Evolutionary conservation across 2,113 vertebrate species (phyloP).

Genomic region (Halcyon senegalensis): DNA sequence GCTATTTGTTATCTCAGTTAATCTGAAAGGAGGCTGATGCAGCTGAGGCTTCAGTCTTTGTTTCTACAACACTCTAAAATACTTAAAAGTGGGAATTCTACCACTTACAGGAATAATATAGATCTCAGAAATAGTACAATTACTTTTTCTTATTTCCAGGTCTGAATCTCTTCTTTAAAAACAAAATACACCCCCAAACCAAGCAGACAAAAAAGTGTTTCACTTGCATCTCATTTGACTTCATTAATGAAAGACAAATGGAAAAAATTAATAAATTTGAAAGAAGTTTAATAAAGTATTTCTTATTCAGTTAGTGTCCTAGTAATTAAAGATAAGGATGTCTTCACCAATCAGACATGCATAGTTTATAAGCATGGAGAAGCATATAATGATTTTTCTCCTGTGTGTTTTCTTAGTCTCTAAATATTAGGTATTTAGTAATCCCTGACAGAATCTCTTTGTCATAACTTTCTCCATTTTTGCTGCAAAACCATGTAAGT

Average conservation of each 20-base stretch:
- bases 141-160: background rate
- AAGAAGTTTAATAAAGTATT: background rate
- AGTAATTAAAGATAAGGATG: background rate
- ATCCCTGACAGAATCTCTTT: background rate
- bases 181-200: background rate
- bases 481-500: background rate
- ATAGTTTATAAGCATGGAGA: background rate
- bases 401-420: background rate
- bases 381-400: background rate
- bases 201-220: background rate
- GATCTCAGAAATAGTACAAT: background rate
- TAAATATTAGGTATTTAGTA: background rate
- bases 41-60: background rate
- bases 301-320: background rate
- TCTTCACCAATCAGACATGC: background rate
- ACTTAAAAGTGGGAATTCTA: background rate
- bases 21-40: background rate
- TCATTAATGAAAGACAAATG: background rate
- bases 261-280: background rate
- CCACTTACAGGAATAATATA: background rate
- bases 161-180: background rate
- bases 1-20: background rate
- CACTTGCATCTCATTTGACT: background rate
- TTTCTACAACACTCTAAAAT: background rate
- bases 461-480: background rate